These are phyloP conservation scores for Pycnonotus jocosus DNA, from an alignment of 2,113 vertebrate genomes.

Conservation along the genomic window DNA sequence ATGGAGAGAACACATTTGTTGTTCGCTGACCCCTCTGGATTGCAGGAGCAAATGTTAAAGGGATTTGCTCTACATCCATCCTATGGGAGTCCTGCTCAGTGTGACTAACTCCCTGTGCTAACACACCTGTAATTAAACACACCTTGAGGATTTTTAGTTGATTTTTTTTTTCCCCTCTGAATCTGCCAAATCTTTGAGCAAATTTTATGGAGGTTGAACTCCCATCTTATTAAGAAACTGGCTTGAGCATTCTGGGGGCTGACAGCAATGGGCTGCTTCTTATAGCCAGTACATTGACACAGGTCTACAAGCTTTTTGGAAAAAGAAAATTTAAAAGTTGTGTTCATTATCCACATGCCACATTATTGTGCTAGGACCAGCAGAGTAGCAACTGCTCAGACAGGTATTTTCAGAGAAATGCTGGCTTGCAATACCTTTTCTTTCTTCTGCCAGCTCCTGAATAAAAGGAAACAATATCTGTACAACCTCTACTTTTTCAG, in stretches of 20 bases:
- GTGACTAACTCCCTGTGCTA: background rate
- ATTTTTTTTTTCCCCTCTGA: fast-evolving
- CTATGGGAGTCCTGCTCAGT: background rate
- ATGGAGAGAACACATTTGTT: background rate
- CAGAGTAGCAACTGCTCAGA: background rate
- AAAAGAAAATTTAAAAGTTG: background rate
- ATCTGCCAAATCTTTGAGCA: background rate
- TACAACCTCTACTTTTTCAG: background rate
- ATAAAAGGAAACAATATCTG: background rate
- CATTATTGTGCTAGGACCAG: background rate
- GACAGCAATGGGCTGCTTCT: background rate
- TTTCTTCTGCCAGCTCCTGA: background rate
- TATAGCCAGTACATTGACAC: fast-evolving
- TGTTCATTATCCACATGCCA: background rate
- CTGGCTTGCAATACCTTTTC: background rate
- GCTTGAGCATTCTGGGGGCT: background rate
- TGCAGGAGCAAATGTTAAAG: background rate
- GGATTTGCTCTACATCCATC: background rate
- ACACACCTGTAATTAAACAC: background rate
- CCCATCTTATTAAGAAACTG: background rate
- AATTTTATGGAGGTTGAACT: background rate
- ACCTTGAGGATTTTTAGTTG: background rate
- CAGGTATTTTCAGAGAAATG: background rate
- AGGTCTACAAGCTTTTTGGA: background rate
- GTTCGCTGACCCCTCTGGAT: background rate